Conservation (phyloP, 2,113 vertebrate species). For the Coryphaenoides rupestris region DNA sequence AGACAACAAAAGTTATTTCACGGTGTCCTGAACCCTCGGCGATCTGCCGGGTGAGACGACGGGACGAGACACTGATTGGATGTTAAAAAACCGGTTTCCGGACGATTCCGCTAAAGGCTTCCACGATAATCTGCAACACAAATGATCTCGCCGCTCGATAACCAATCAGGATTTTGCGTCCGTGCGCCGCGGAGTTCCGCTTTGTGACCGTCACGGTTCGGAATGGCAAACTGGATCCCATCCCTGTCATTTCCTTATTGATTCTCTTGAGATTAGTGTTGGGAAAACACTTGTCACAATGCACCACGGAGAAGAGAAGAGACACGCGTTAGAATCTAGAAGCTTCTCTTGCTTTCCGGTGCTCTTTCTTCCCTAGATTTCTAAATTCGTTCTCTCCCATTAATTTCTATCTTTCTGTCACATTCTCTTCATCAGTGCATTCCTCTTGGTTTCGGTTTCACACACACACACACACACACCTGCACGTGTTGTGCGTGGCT, state of each 20-base stretch:
- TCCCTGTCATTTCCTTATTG: not conserved
- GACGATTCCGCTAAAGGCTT: conserved; percentile 48
- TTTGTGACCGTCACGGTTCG: conserved; percentile 25
- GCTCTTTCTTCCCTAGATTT: not conserved
- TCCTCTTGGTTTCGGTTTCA: not conserved
- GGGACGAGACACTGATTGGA: conserved; percentile 31
- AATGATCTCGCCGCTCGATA: conserved; percentile 58
- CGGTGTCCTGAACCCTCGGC: not conserved
- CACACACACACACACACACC: too few species aligned
- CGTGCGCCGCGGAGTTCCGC: conserved; percentile 33
- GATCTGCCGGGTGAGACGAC: conserved; percentile 27
- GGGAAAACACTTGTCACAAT: not conserved
- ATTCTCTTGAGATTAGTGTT: not conserved
- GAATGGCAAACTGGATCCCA: not conserved
- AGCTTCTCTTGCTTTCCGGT: not conserved
- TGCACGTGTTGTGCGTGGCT: too few species aligned
- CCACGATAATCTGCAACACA: conserved; percentile 53
- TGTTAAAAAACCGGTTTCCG: conserved; percentile 43
- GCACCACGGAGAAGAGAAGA: not conserved
- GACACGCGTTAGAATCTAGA: not conserved
- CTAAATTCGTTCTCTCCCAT: too few species aligned
- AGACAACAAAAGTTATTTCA: too few species aligned
- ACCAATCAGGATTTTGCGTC: conserved; percentile 64
- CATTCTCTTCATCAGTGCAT: not conserved
- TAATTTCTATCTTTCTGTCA: not conserved